Evolutionary conservation across 2,888 invertebrate species (phyloP).

Genomic region (Agrotis segetum): DNA sequence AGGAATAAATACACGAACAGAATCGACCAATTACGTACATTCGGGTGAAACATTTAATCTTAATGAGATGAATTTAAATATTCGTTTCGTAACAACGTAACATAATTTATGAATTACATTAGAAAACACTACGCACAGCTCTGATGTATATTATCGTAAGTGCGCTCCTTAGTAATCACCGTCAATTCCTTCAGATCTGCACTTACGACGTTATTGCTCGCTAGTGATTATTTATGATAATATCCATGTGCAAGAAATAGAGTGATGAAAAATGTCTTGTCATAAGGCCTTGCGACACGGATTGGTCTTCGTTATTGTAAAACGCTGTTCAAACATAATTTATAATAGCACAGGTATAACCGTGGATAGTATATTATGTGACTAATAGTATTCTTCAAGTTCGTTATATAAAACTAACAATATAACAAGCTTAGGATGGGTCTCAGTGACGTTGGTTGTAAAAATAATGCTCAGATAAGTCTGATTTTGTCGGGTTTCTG

Average conservation of each 20-base stretch:
- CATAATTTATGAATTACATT: slow-evolving; percentile 47
- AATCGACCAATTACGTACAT: slow-evolving; percentile 54
- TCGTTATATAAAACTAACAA: slow-evolving; percentile 57
- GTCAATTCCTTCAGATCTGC: slow-evolving; percentile 44
- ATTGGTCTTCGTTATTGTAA: slow-evolving; percentile 32
- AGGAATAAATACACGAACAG: slow-evolving; percentile 57
- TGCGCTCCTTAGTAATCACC: slow-evolving; percentile 13
- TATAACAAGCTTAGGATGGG: slow-evolving; percentile 59
- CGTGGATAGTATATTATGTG: slow-evolving; percentile 23
- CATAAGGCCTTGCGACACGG: slow-evolving; percentile 32
- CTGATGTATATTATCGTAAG: slow-evolving; percentile 33
- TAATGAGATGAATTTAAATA: slow-evolving; percentile 63
- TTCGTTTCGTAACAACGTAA: slow-evolving; percentile 44
- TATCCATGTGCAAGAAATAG: slow-evolving; percentile 26
- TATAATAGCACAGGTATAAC: slow-evolving; percentile 34
- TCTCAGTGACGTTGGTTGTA: slow-evolving; percentile 52
- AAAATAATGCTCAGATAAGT: slow-evolving; percentile 12
- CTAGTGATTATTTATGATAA: slow-evolving; percentile 22
- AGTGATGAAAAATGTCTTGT: slow-evolving; percentile 33
- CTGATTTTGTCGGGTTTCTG: slow-evolving; percentile 20
- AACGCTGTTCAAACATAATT: slow-evolving; percentile 46
- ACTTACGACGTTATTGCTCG: slow-evolving; percentile 18
- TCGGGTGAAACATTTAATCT: slow-evolving; percentile 64
- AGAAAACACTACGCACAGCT: slow-evolving; percentile 32
- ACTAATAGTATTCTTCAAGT: slow-evolving; percentile 55